Percentiles rank a stretch among this genome's conserved stretches.
Evolutionary conservation across 2,113 vertebrate species (phyloP).

Genomic region (Vombatus ursinus): DNA sequence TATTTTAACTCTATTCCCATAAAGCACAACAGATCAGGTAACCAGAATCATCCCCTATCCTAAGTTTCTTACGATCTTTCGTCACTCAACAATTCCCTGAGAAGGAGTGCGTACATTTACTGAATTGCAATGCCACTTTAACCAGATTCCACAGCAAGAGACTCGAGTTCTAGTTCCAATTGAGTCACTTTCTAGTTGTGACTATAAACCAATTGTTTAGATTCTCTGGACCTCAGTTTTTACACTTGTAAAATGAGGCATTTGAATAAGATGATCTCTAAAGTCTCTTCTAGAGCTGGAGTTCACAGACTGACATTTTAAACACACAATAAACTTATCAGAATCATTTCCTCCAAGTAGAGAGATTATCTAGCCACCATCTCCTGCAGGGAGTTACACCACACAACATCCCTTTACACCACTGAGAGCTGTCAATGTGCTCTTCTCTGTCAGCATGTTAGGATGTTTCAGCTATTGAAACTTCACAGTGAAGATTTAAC

Average conservation of each 20-base stretch:
- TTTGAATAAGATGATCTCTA: not conserved
- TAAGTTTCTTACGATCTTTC: not conserved
- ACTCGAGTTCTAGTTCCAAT: not conserved
- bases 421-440: not conserved
- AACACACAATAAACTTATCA: not conserved
- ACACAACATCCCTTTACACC: not conserved
- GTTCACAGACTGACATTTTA: not conserved
- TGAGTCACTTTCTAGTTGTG: not conserved
- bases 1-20: not conserved
- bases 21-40: not conserved
- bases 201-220: not conserved
- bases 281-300: not conserved
- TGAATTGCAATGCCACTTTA: not conserved
- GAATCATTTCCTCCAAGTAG: not conserved
- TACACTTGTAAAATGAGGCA: not conserved
- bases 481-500: not conserved
- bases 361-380: not conserved
- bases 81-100: not conserved
- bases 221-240: not conserved
- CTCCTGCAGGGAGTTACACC: not conserved
- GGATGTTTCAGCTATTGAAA: not conserved
- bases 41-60: not conserved
- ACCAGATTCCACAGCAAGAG: not conserved
- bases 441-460: not conserved
- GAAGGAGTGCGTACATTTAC: no score